phyloP scores from a whole-genome alignment of 2,797 vertebrate species.

The Sternarchorhynchus goeldii region DNA sequence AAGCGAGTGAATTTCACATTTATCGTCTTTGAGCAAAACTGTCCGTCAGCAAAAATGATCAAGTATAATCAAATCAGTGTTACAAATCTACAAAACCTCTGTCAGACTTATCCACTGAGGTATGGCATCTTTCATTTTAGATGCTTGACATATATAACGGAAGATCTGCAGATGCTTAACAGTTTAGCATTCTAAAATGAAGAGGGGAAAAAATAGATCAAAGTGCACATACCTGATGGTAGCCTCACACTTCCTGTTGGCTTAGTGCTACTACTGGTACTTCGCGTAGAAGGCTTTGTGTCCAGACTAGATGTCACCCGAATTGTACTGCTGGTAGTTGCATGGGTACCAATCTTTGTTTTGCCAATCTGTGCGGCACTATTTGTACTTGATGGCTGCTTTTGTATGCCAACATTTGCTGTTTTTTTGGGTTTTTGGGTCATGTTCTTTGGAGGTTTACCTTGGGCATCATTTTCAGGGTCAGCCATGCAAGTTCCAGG shows the following conservation, averaged over 20 bases:
- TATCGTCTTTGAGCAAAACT: too few relatives aligned
- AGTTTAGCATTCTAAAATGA: neutral
- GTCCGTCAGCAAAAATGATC: too few relatives aligned
- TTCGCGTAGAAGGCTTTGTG: slow-evolving; percentile 61
- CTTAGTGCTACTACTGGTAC: slow-evolving; percentile 61
- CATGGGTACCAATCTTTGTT: slow-evolving; percentile 50
- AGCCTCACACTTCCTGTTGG: slow-evolving; percentile 53
- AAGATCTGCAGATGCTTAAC: neutral
- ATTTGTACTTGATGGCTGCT: slow-evolving; percentile 32
- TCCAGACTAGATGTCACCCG: slow-evolving; percentile 65
- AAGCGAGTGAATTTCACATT: neutral
- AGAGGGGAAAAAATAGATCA: neutral
- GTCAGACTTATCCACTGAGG: too few relatives aligned
- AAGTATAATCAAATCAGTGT: too few relatives aligned
- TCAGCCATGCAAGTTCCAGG: slow-evolving; percentile 90
- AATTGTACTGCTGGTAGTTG: slow-evolving; percentile 55
- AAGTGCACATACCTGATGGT: slow-evolving; percentile 61
- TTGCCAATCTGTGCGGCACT: slow-evolving; percentile 55
- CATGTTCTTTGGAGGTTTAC: slow-evolving; percentile 59
- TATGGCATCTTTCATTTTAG: neutral
- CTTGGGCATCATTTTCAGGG: slow-evolving; percentile 70
- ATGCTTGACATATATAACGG: neutral
- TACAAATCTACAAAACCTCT: too few relatives aligned
- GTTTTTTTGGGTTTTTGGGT: slow-evolving; percentile 68
- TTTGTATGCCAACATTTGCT: slow-evolving; percentile 17